A percentile compares a stretch with the other conserved stretches of the same genome.
phyloP scores from a whole-genome alignment of 2,888 invertebrate species.

The Amphipyra berbera region DNA sequence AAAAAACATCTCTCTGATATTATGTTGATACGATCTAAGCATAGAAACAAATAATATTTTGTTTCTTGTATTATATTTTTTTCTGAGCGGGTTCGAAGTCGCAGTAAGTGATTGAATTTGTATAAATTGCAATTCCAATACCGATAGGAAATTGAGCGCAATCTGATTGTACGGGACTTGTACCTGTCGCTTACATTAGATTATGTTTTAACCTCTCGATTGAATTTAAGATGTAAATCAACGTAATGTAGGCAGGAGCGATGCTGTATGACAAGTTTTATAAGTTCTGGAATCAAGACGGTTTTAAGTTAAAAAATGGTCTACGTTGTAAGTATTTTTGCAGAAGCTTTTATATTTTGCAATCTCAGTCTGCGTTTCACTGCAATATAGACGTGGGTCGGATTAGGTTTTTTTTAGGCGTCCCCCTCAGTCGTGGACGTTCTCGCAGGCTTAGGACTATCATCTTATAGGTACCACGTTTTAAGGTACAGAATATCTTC shows the following conservation, averaged over 20 bases:
- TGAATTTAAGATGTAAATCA: slow-evolving; percentile 14
- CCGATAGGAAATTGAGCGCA: slow-evolving; percentile 39
- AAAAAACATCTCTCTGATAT: too few species aligned
- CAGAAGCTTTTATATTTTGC: too few species aligned
- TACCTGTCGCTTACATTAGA: slow-evolving; percentile 38
- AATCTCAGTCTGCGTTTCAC: too few species aligned
- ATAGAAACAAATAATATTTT: slow-evolving; percentile 13
- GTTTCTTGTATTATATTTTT: too few species aligned
- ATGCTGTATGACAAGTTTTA: neutral
- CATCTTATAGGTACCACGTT: too few species aligned
- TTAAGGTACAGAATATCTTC: too few species aligned
- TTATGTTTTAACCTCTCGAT: slow-evolving; percentile 20
- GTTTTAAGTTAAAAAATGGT: too few species aligned
- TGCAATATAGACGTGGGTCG: too few species aligned
- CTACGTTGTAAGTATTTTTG: neutral
- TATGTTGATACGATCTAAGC: neutral
- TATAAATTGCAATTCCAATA: slow-evolving; percentile 40
- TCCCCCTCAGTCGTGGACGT: too few species aligned
- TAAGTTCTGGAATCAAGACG: too few species aligned
- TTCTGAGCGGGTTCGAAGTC: slow-evolving; percentile 5
- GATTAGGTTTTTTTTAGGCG: too few species aligned
- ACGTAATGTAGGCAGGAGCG: neutral
- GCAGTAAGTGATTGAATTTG: slow-evolving; percentile 33
- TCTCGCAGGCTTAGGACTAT: too few species aligned
- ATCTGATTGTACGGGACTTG: slow-evolving; percentile 27